Evolutionary conservation across 1,140 invertebrate genomes (phyloP), one percentile per base, ranked within the genome.

Genomic region (Drosophila elegans): DNA sequence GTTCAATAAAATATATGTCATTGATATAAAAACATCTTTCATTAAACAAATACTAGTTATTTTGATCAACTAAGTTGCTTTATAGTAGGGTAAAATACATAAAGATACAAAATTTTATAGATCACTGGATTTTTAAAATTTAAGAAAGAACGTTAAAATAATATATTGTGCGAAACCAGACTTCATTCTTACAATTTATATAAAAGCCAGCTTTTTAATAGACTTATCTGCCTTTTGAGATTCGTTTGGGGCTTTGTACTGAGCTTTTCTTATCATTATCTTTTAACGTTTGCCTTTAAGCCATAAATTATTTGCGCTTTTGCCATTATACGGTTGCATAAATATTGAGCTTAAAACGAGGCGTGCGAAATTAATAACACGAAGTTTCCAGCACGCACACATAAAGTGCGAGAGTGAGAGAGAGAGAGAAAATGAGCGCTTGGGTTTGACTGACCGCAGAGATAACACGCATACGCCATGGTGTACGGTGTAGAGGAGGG

Each of bases 381-480:
- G 29, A 59, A 64, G 29, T 27, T 51, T 29, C 32, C 13, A 13
- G 76, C 71, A 72, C 51, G 76, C 64, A 77, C 45, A 41, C 4
- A 10, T 13, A 11, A 34, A 51, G 48, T 51, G 48, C 48, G n/a
- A 45, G 13, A 25, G 13, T 12, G 42, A 16, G 41, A 38, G 5
- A 16, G 41, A 38, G 5, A 2, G 9, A 32, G 36, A 4, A 12
- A 41, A 27, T n/a, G 44, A 10, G 11, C 9, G 36, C 46, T 45
- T 34, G 51, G 25, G 44, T 49, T 62, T 62, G 74, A 13, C 56
- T 51, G 68, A 74, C 67, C 74, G 46, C 74, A 79, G 55, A 83
- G 66, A 83, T 79, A 83, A 56, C 60, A 89, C 84, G 84, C 79
- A 88, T 86, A 89, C 72, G 84, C 75, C 72, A 9, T 71, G 80